Evolutionary conservation across 2,113 vertebrate species (phyloP).

Genomic region (Naja naja): DNA sequence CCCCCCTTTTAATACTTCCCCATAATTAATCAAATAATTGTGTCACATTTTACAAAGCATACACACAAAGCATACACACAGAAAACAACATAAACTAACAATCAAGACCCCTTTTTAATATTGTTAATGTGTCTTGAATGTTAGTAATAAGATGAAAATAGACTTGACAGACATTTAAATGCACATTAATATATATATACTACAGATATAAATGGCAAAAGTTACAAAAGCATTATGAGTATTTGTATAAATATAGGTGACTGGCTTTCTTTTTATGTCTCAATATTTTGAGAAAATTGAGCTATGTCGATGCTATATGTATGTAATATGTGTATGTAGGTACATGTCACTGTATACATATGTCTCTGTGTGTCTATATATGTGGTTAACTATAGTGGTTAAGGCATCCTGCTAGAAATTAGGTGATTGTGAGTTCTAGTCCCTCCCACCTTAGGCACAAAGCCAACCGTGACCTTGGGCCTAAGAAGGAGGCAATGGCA

Average conservation of each 20-base stretch:
- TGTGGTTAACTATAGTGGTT: neutral
- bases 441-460: neutral
- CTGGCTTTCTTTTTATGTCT: conserved; percentile 68
- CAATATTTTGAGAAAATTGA: conserved; percentile 69
- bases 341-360: neutral
- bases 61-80: neutral
- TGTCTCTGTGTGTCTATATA: neutral
- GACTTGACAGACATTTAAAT: neutral
- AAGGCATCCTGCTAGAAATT: neutral
- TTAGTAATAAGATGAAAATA: conserved; percentile 4
- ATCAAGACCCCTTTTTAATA: neutral
- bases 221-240: neutral
- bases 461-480: neutral
- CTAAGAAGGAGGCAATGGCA: neutral
- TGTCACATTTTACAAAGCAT: neutral
- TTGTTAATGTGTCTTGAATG: neutral
- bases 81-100: neutral
- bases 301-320: conserved; percentile 70
- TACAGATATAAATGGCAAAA: neutral
- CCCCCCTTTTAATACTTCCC: neutral
- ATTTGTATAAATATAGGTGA: conserved; percentile 58
- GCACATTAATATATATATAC: neutral
- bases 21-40: neutral
- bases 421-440: neutral
- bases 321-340: conserved; percentile 49